Percentiles rank a stretch among this genome's conserved stretches.
Conservation (phyloP, 53 echinoderm and acorn worm genomes). For the Antedon mediterranea region DNA sequence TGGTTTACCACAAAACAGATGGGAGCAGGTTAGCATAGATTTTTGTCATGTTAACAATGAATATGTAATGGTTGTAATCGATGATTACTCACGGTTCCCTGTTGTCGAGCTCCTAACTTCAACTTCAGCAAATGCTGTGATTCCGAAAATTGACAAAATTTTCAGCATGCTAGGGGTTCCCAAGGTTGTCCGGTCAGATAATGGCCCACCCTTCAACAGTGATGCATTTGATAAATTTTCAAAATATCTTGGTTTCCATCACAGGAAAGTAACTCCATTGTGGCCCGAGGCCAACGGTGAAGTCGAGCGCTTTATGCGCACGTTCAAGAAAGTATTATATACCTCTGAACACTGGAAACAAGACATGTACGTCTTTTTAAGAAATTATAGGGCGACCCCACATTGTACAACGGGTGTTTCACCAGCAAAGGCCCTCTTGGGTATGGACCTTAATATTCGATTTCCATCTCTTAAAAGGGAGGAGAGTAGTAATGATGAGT, state of each 20-base stretch:
- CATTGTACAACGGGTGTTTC: slow-evolving; percentile 11
- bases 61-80: slow-evolving; percentile 15
- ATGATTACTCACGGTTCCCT: slow-evolving; percentile 28
- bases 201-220: slow-evolving; percentile 27
- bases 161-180: slow-evolving; percentile 20
- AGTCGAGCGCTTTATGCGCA: slow-evolving; percentile 19
- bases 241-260: slow-evolving; percentile 20
- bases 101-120: slow-evolving; percentile 17
- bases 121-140: slow-evolving; percentile 31
- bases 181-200: slow-evolving; percentile 13
- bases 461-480: background rate
- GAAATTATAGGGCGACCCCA: slow-evolving; percentile 20
- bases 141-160: slow-evolving; percentile 23
- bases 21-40: background rate
- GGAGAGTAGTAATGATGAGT: background rate
- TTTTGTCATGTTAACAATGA: slow-evolving; percentile 4
- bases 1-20: background rate
- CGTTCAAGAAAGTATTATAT: slow-evolving; percentile 11
- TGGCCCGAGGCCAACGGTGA: slow-evolving; percentile 28
- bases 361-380: slow-evolving; percentile 11
- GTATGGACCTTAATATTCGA: background rate
- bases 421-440: slow-evolving; percentile 3
- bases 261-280: slow-evolving; percentile 14
- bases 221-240: slow-evolving; percentile 10
- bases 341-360: slow-evolving; percentile 17